Base-by-base conservation (phyloP, 1,140 invertebrate species). In the Subanguina moxae region DNA sequence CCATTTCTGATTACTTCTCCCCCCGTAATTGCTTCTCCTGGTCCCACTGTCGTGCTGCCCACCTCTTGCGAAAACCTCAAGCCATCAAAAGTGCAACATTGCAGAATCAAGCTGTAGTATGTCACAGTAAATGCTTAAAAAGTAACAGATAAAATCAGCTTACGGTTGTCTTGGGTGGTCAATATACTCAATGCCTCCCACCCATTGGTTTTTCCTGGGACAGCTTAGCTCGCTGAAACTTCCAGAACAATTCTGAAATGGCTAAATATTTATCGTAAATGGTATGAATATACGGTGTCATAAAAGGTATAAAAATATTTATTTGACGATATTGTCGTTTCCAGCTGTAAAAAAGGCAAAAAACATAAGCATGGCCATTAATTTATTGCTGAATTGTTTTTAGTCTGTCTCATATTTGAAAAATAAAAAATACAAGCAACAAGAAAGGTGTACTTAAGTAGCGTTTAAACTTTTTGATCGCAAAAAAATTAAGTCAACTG, bases 61-160 rank as follows among this genome's bases (percentile, higher is more conserved):
- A 80, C 78, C 59, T 80, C 78, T 59, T 80, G 78, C 1, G 78
- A 80, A 45, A 81, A 80, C 9, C 73, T 67, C 7, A 80, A 71
- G 1, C 80, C 78, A 42, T 82, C 80, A 62, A 78, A 80, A n/a
- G 81, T 68, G 64, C 78, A 80, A 57, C 78, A 80, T 68, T 81
- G 78, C 17, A 80, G 70, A 57, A 83, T 62, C 1, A 80, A 65
- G n/a, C 77, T 79, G 59, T 25, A 3, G 52, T 1, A n/a, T 27
- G n/a, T 71, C 28, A 15, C 17, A 15, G 7, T 42, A 17, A 64
- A 38, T 42, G 21, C 57, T 45, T 23, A 13, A 19, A n/a, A n/a
- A n/a, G n/a, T n/a, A n/a, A n/a, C n/a, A n/a, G n/a, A n/a, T n/a
- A n/a, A n/a, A n/a, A n/a, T 5, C 11, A 9, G 61, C 63, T 73